Percentiles rank a stretch among this genome's conserved stretches.
These are phyloP conservation scores for Petrocephalus microphthalmus DNA, from an alignment of 2,113 vertebrate species.

Conservation along the genomic window DNA sequence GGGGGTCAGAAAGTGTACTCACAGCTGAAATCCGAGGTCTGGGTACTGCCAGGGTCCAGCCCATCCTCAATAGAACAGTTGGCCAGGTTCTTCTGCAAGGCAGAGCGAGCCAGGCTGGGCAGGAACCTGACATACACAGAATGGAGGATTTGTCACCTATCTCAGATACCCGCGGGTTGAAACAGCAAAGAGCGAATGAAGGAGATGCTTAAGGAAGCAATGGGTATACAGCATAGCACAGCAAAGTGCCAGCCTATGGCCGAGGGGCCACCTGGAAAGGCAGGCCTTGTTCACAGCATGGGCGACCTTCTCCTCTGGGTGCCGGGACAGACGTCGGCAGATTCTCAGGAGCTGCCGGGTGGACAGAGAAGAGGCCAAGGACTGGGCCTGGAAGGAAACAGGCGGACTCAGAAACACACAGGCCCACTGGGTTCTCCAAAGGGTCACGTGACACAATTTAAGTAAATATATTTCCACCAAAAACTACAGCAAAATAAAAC, in stretches of 20 bases:
- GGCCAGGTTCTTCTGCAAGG: constrained; percentile 76
- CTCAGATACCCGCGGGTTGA: neutral
- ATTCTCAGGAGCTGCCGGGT: constrained; percentile 87
- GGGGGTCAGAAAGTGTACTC: constrained; percentile 39
- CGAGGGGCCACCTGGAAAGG: constrained; percentile 76
- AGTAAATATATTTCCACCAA: neutral
- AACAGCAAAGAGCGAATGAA: neutral
- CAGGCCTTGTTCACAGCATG: constrained; percentile 85
- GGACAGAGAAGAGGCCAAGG: constrained; percentile 84
- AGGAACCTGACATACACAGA: constrained; percentile 69
- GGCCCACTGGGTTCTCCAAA: neutral
- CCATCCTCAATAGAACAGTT: constrained; percentile 65
- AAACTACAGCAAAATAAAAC: neutral
- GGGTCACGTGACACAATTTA: neutral
- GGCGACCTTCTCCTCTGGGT: constrained; percentile 80
- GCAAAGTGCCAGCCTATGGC: neutral
- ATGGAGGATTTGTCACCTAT: neutral
- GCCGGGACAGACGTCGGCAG: constrained; percentile 76
- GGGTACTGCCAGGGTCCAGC: constrained; percentile 38
- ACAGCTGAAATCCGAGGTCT: constrained; percentile 66
- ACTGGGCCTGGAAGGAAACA: constrained; percentile 69
- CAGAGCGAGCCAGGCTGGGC: constrained; percentile 77
- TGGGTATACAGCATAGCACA: neutral
- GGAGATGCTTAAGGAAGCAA: neutral
- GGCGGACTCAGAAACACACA: constrained; percentile 20